These are phyloP conservation scores for Colletes gigas DNA, from an alignment of 1,140 invertebrate genomes.

Conservation along the genomic window DNA sequence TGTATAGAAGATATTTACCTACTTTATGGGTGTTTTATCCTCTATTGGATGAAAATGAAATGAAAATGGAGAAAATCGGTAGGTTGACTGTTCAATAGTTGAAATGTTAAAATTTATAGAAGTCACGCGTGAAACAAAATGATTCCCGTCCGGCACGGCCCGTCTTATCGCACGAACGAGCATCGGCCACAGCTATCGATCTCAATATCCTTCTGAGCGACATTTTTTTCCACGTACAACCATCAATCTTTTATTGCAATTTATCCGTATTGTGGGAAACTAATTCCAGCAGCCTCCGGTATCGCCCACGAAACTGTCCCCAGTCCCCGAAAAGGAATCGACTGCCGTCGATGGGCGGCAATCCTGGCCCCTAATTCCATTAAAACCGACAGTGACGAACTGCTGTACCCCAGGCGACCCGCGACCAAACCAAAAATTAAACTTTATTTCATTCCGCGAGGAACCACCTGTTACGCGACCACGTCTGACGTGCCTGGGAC, in stretches of 20 bases:
- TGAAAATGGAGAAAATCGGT: no score
- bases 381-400: slow-evolving; percentile 29
- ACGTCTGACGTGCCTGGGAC: background rate
- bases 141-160: background rate
- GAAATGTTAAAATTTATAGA: background rate
- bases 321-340: slow-evolving; percentile 10
- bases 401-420: background rate
- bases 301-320: background rate
- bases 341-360: background rate
- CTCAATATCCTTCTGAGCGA: slow-evolving; percentile 15
- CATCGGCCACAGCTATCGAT: background rate
- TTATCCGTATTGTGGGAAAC: slow-evolving; percentile 41
- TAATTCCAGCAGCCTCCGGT: slow-evolving; percentile 15
- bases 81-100: no score
- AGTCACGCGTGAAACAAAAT: background rate
- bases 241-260: slow-evolving; percentile 41
- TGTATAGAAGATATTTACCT: no score
- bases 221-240: slow-evolving; percentile 12
- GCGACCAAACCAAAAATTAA: slow-evolving; percentile 37
- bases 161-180: background rate
- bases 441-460: slow-evolving; percentile 39
- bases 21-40: no score
- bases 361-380: slow-evolving; percentile 31
- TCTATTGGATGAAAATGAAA: background rate
- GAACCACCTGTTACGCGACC: slow-evolving; percentile 45